Conservation (phyloP, 1,140 invertebrate species). For the Brachionus plicatilis region DNA sequence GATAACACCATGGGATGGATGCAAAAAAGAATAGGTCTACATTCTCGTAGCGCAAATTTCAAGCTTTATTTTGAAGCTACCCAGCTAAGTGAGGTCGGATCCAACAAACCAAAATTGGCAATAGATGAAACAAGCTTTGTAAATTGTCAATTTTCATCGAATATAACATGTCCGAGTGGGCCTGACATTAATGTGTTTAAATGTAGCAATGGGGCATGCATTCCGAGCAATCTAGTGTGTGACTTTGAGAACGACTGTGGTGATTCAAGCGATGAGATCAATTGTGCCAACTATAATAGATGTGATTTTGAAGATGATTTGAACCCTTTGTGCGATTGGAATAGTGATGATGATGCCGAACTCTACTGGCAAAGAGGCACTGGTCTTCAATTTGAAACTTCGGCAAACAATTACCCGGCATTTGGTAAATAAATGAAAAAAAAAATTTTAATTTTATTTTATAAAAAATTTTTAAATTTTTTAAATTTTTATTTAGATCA, state of each 20-base stretch:
- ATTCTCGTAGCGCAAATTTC: not conserved
- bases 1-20: not conserved
- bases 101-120: constrained; percentile 1
- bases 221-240: not conserved
- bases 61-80: constrained; percentile 35
- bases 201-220: constrained; percentile 1
- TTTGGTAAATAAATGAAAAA: not conserved
- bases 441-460: not conserved
- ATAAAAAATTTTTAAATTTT: not conserved
- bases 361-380: not conserved
- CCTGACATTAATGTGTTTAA: not conserved
- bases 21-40: constrained; percentile 13
- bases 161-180: constrained; percentile 1
- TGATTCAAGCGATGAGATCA: constrained; percentile 24
- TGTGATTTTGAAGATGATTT: constrained; percentile 36
- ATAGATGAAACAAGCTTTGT: constrained; percentile 33
- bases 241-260: constrained; percentile 32
- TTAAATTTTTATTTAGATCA: not conserved
- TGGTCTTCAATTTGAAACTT: not conserved
- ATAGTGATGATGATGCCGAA: constrained; percentile 29
- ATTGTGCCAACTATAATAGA: not conserved
- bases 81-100: not conserved
- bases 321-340: constrained; percentile 13
- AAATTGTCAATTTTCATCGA: not conserved
- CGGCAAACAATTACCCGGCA: not conserved